phyloP scores from a whole-genome alignment of 2,888 invertebrate species.

The Volucella zonaria region DNA sequence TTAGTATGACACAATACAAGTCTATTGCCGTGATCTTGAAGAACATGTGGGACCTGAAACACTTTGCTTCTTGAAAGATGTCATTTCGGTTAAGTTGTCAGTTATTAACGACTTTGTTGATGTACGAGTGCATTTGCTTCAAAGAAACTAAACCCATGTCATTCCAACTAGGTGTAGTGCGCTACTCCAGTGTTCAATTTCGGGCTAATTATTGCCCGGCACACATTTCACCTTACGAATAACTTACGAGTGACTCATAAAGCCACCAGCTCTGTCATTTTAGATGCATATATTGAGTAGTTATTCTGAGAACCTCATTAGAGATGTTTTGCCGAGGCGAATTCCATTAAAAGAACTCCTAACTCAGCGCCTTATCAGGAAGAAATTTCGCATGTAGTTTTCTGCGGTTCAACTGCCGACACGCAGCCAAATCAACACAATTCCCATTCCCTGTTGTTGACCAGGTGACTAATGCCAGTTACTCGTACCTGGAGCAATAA shows the following conservation, averaged over 20 bases:
- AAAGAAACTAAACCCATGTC: too few species aligned
- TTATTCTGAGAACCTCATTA: conserved; percentile 59
- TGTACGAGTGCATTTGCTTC: too few species aligned
- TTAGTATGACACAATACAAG: too few species aligned
- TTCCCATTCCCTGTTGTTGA: not conserved
- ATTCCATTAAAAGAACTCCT: conserved; percentile 35
- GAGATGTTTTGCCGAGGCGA: conserved; percentile 30
- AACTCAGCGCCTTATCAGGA: conserved; percentile 55
- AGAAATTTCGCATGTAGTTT: conserved; percentile 19
- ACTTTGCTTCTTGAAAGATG: too few species aligned
- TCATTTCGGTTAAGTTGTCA: too few species aligned
- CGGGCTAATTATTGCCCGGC: conserved; percentile 22
- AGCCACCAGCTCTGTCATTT: conserved; percentile 21
- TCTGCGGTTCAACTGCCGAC: conserved; percentile 21
- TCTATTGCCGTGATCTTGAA: too few species aligned
- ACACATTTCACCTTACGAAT: conserved; percentile 14
- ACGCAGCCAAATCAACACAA: conserved; percentile 1
- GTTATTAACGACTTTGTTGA: too few species aligned
- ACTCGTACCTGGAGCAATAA: conserved; percentile 39
- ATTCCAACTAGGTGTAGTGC: too few species aligned
- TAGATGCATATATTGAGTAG: conserved; percentile 33
- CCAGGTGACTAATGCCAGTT: not conserved
- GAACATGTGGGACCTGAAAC: too few species aligned
- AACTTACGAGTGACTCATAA: conserved; percentile 22
- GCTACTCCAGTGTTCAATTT: too few species aligned